Evolutionary conservation across 2,113 vertebrate genomes (phyloP).

Genomic region (Calyptommatus sinebrachiatus): DNA sequence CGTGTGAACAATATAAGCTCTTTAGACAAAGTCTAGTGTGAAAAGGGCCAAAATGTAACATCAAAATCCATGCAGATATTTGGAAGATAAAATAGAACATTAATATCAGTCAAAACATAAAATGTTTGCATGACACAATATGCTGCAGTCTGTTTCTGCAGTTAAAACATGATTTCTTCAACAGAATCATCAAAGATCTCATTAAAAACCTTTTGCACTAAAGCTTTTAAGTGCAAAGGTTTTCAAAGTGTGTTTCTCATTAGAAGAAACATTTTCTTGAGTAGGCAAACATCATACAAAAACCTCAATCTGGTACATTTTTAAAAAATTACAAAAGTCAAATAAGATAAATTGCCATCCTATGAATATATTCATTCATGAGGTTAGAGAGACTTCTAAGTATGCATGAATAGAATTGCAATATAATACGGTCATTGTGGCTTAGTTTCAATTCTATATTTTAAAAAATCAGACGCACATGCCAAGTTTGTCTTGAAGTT

Average conservation of each 20-base stretch:
- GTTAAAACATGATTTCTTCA: neutral
- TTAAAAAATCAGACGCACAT: conserved; percentile 8
- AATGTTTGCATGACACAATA: too few relatives aligned
- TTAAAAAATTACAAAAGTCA: neutral
- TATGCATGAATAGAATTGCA: neutral
- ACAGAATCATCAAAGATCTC: neutral
- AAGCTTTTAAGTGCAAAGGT: neutral
- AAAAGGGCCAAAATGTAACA: too few relatives aligned
- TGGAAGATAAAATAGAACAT: neutral
- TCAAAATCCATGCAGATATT: neutral
- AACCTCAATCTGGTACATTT: neutral
- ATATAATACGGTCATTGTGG: neutral
- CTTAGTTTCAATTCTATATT: neutral
- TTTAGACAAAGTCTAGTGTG: too few relatives aligned
- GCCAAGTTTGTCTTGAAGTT: conserved; percentile 17
- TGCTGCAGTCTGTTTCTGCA: neutral
- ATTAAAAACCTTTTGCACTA: neutral
- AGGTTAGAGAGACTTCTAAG: neutral
- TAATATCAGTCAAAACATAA: neutral
- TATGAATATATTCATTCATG: neutral
- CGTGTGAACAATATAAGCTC: too few relatives aligned
- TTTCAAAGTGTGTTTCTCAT: neutral
- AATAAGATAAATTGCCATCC: neutral
- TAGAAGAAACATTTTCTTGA: neutral
- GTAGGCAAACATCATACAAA: neutral